Conservation (phyloP, 2,888 invertebrate genomes). For the Panorpa germanica region DNA sequence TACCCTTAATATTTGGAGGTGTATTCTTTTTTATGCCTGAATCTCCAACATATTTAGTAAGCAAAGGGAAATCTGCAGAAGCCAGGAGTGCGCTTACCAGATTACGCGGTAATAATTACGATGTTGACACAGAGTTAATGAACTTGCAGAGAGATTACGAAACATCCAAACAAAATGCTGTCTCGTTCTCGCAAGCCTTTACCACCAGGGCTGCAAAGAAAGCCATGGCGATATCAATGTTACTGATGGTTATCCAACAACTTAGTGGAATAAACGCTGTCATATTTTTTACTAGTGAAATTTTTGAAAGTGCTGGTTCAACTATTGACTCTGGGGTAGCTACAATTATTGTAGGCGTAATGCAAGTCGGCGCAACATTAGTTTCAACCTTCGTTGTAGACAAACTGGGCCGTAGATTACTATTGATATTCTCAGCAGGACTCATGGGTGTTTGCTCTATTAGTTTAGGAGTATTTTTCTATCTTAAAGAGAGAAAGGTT, state of each 20-base stretch:
- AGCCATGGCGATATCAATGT: conserved; percentile 50
- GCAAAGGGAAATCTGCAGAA: conserved; percentile 38
- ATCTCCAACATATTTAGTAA: conserved; percentile 54
- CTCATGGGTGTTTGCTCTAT: conserved; percentile 51
- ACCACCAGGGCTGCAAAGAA: conserved; percentile 40
- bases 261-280: conserved; percentile 69
- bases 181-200: conserved; percentile 35
- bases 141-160: conserved; percentile 35
- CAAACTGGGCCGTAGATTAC: conserved; percentile 53
- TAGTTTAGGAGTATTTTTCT: conserved; percentile 54
- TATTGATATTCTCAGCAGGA: conserved; percentile 50
- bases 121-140: conserved; percentile 42
- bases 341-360: conserved; percentile 64
- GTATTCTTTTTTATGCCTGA: conserved; percentile 76
- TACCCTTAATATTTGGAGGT: conserved; percentile 44
- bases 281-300: conserved; percentile 57
- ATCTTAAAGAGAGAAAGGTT: conserved; percentile 22
- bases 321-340: conserved; percentile 35
- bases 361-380: conserved; percentile 62
- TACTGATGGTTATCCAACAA: conserved; percentile 82
- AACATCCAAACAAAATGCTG: conserved; percentile 28
- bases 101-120: conserved; percentile 55
- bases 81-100: conserved; percentile 49
- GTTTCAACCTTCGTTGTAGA: conserved; percentile 62
- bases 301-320: conserved; percentile 48